phyloP scores from a whole-genome alignment of 2,888 invertebrate genomes.

The Parnassius orleans region DNA sequence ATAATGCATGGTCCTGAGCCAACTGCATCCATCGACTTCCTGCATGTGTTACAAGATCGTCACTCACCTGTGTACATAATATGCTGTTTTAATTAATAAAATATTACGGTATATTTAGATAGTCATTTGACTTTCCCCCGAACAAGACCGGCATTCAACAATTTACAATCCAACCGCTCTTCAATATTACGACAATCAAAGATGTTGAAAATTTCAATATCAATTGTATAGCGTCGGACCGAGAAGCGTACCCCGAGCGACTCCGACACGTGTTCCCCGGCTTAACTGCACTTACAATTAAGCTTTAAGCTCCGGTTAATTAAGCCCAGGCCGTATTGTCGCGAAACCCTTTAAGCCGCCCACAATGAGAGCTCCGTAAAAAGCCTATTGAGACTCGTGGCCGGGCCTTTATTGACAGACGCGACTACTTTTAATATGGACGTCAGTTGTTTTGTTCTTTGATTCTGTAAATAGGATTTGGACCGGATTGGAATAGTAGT shows the following conservation, averaged over 20 bases:
- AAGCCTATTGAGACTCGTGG: conserved; percentile 58
- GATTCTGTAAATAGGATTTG: conserved; percentile 45
- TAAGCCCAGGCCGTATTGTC: conserved; percentile 74
- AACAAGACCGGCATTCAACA: neutral
- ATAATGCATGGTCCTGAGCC: no score
- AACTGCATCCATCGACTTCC: no score
- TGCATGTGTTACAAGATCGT: no score
- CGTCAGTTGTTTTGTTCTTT: conserved; percentile 42
- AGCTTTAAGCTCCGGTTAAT: conserved; percentile 78
- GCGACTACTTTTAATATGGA: conserved; percentile 46
- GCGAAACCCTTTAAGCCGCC: conserved; percentile 67
- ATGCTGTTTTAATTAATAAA: no score
- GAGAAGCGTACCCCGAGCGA: conserved; percentile 54
- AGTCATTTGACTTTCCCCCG: neutral
- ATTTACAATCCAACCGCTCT: conserved; percentile 25
- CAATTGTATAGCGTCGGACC: conserved; percentile 51
- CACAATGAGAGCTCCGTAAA: conserved; percentile 68
- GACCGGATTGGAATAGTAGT: conserved; percentile 37
- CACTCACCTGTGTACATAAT: no score
- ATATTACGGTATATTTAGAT: neutral
- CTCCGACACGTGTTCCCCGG: conserved; percentile 73
- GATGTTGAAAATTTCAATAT: conserved; percentile 62
- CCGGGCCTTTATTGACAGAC: conserved; percentile 47
- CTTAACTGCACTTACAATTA: conserved; percentile 78
- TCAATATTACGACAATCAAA: conserved; percentile 33